Base-by-base conservation (phyloP, 2,888 invertebrate species). In the Tineola bisselliella region DNA sequence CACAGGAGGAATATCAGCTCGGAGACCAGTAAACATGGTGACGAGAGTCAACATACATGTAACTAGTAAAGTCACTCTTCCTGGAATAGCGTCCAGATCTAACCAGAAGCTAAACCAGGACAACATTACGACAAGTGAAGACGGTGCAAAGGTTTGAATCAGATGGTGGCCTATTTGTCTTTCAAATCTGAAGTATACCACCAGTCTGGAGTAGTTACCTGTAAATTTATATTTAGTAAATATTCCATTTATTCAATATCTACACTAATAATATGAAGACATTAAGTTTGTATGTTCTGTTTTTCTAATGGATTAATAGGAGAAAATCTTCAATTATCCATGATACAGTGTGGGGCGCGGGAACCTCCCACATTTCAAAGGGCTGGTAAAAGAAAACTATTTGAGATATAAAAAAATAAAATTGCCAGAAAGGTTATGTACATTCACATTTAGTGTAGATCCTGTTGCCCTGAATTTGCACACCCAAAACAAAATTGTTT, bases 21-120 rank as follows among this genome's bases (percentile, higher is more conserved):
- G 88, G 12, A 94, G 76, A 0, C 94, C 94, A 5, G 94, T 94
- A 69, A 95, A 95, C 93, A 94, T 94, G 17, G 94, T 95, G 56
- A 94, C 94, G 48, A 95, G 80, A 0, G 94, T 94, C 68, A 95
- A 84, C 91, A 95, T 92, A 74, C 94, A 94, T 10, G 94, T 95
- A 15, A 95, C 94, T 61, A 95, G 81, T 30, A 95, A 77, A 0
- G 94, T 93, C 8, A 94, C 93, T 56, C 95, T 86, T 0, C 94
- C 95, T 1, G 95, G 94, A 60, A 94, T 93, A 0, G 94, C 94
- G 70, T 95, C 95, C 67, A 94, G 77, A 58, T 94, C 94, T 30
- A 95, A 76, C 94, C 94, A 95, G 75, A 95, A 95, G 70, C 94
- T 94, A 74, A 94, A 94, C 94, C 94, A 95, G 2, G 94, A 94